Evolutionary conservation across 2,113 vertebrate genomes (phyloP).

Genomic region (Noctilio leporinus): DNA sequence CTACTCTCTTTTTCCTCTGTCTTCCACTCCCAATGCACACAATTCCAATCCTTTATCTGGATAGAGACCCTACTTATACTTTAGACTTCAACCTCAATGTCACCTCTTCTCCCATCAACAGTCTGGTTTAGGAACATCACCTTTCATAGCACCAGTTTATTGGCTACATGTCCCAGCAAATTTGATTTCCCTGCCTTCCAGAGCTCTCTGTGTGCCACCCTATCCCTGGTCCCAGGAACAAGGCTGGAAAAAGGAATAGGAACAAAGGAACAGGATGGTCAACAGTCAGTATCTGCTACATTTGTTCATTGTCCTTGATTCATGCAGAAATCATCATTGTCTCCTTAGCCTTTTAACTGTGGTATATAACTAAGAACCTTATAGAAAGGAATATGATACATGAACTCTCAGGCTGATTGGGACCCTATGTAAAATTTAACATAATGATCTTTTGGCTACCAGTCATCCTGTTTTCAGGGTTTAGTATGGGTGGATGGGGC

Average conservation of each 20-base stretch:
- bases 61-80: background rate
- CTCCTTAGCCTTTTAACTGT: background rate
- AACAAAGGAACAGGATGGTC: too few relatives aligned
- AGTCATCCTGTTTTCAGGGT: background rate
- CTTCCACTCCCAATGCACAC: background rate
- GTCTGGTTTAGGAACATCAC: background rate
- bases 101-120: background rate
- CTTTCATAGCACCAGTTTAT: background rate
- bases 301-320: background rate
- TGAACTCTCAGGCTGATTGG: background rate
- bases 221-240: background rate
- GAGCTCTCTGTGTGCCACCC: background rate
- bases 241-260: background rate
- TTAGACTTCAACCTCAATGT: background rate
- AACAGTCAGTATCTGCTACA: background rate
- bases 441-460: background rate
- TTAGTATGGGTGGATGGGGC: background rate
- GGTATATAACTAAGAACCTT: background rate
- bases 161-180: background rate
- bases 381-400: background rate
- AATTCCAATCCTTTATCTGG: background rate
- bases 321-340: background rate
- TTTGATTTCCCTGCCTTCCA: background rate
- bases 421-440: background rate
- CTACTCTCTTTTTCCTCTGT: background rate